Evolutionary conservation across 2,888 invertebrate species (phyloP).

Genomic region (Tetramorium bicarinatum): DNA sequence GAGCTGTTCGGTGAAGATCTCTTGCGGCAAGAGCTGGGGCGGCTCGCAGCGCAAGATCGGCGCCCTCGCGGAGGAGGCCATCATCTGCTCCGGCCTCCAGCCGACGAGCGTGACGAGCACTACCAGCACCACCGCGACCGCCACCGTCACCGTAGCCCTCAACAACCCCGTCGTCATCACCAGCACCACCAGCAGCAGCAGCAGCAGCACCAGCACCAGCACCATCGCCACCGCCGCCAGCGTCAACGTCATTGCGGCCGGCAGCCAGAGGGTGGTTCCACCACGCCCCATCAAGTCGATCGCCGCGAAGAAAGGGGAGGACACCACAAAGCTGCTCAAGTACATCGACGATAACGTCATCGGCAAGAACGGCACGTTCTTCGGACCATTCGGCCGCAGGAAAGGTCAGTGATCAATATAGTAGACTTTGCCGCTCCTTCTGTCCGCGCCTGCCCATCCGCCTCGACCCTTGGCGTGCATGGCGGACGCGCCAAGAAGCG

Average conservation of each 20-base stretch:
- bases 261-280: slow-evolving; percentile 82
- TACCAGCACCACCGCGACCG: slow-evolving; percentile 9
- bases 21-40: slow-evolving; percentile 84
- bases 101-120: slow-evolving; percentile 54
- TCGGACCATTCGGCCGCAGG: slow-evolving; percentile 93
- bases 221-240: slow-evolving; percentile 1
- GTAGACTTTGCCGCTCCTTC: slow-evolving; percentile 54
- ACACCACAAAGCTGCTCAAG: slow-evolving; percentile 91
- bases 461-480: not conserved
- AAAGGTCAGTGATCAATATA: slow-evolving; percentile 89
- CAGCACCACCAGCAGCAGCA: not conserved
- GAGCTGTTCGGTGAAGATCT: slow-evolving; percentile 85
- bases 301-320: slow-evolving; percentile 89
- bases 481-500: not conserved
- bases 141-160: slow-evolving; percentile 22
- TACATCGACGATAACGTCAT: slow-evolving; percentile 94
- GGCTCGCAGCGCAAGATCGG: slow-evolving; percentile 83
- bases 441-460: not conserved
- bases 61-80: slow-evolving; percentile 82
- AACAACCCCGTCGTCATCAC: slow-evolving; percentile 25
- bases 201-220: slow-evolving; percentile 34
- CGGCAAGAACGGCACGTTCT: slow-evolving; percentile 93
- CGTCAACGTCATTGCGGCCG: slow-evolving; percentile 38
- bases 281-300: slow-evolving; percentile 80
- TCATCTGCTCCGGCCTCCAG: slow-evolving; percentile 53